Evolutionary conservation across 2,888 invertebrate genomes (phyloP).

Genomic region (Orchesella flavescens): DNA sequence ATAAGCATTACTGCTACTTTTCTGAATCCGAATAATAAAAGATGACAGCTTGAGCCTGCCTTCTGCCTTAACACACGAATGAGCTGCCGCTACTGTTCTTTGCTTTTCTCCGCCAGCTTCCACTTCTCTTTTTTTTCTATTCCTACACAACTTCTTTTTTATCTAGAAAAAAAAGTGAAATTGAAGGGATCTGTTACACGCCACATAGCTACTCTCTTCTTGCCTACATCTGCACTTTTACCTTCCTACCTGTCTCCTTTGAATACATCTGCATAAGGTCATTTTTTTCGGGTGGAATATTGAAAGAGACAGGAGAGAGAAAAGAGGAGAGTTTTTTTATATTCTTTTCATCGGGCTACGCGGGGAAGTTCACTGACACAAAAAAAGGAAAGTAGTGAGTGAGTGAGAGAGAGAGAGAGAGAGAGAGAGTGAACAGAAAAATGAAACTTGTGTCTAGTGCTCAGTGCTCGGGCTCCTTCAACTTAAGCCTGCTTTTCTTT

Average conservation of each 20-base stretch:
- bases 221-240: conserved; percentile 24
- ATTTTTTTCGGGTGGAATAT: conserved; percentile 56
- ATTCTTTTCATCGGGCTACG: conserved; percentile 39
- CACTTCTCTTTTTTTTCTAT: conserved; percentile 9
- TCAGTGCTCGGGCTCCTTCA: neutral
- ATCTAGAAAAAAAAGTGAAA: conserved; percentile 49
- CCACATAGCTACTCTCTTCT: conserved; percentile 42
- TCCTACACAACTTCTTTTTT: conserved; percentile 18
- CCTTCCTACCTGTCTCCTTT: conserved; percentile 15
- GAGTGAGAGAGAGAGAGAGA: conserved; percentile 12
- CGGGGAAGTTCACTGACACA: conserved; percentile 51
- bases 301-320: conserved; percentile 40
- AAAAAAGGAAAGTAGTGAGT: conserved; percentile 20
- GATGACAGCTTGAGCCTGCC: conserved; percentile 62
- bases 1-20: conserved; percentile 58
- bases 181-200: conserved; percentile 62
- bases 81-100: conserved; percentile 17
- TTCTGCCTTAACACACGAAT: conserved; percentile 52
- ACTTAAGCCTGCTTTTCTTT: conserved; percentile 41
- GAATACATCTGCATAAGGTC: conserved; percentile 62
- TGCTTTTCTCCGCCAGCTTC: conserved; percentile 21
- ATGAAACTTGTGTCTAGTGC: conserved; percentile 46
- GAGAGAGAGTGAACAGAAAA: conserved; percentile 36
- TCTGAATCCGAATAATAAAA: conserved; percentile 62
- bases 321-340: conserved; percentile 32